Percentiles rank a stretch among this genome's conserved stretches.
These are phyloP conservation scores for Adela reaumurella DNA, from an alignment of 2,888 invertebrate genomes.

Conservation along the genomic window DNA sequence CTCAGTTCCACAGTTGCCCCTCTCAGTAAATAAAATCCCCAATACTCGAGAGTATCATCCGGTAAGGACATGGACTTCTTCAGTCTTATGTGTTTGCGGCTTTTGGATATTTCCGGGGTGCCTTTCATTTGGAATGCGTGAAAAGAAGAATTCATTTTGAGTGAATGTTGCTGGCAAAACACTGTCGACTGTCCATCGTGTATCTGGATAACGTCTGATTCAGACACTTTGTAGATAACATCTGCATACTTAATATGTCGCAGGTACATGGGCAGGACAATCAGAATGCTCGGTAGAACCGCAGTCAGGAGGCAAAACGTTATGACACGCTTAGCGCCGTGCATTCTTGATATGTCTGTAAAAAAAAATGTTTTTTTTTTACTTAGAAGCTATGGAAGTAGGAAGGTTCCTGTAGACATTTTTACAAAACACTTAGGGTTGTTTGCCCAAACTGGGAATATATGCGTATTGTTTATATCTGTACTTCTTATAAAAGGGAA, in stretches of 20 bases:
- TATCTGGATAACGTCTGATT: slow-evolving; percentile 81
- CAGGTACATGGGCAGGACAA: slow-evolving; percentile 74
- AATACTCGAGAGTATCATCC: slow-evolving; percentile 83
- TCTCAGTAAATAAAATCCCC: slow-evolving; percentile 80
- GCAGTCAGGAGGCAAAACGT: slow-evolving; percentile 75
- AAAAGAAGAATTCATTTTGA: slow-evolving; percentile 69
- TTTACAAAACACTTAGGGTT: too few relatives aligned
- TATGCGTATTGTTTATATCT: too few relatives aligned
- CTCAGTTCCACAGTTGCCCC: slow-evolving; percentile 75
- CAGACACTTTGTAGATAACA: slow-evolving; percentile 73
- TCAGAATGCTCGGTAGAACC: slow-evolving; percentile 69
- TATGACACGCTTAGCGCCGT: slow-evolving; percentile 73
- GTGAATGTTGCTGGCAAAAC: slow-evolving; percentile 75
- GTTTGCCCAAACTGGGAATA: too few relatives aligned
- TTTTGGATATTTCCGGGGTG: slow-evolving; percentile 65
- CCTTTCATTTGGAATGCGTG: slow-evolving; percentile 72
- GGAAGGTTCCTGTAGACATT: too few relatives aligned
- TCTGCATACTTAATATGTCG: slow-evolving; percentile 74
- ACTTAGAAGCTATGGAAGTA: too few relatives aligned
- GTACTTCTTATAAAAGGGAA: too few relatives aligned
- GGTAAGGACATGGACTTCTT: slow-evolving; percentile 80
- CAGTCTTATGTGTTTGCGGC: slow-evolving; percentile 69
- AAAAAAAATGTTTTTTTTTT: too few relatives aligned
- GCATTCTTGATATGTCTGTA: slow-evolving; percentile 69
- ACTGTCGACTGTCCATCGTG: slow-evolving; percentile 78